Evolutionary conservation across 2,888 invertebrate genomes (phyloP), one percentile per base, ranked within the genome.

Genomic region (Pterostichus madidus): DNA sequence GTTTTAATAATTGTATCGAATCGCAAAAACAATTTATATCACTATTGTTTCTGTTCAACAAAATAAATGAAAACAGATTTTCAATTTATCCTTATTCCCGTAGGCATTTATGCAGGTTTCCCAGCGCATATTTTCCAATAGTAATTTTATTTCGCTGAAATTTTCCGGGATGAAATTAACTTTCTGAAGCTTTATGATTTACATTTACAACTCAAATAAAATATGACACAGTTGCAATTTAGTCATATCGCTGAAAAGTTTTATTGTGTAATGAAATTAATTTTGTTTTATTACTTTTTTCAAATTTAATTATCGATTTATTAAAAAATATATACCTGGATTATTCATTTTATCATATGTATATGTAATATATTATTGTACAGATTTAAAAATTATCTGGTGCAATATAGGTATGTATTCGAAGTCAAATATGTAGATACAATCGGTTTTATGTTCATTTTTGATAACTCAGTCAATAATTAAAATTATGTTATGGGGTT

Each of bases 71-170:
- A 71, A 71, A 7, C 68, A 13, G 68, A 71, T 71, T 39, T 64
- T 44, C 68, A 71, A 71, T 71, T 71, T 71, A 71, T 71, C 44
- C 44, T 39, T 71, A 44, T 71, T 71, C 68, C 68, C 68, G 68
- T 44, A 71, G 68, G 68, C 68, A 71, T 64, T 64, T 64, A 64
- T 64, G 64, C 64, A 64, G 64, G 32, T 64, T 64, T 64, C 35
- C 31, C 35, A 11, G 15, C 44, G 44, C 44, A 71, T 11, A 39
- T 44, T 71, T 71, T 71, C 24, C 68, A 71, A 39, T 44, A 44
- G 44, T 71, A 71, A 71, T 71, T 71, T 15, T 44, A 44, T 71
- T 71, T 35, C 13, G 35, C 64, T 64, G 64, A 64, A 64, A 35
- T 64, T 32, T 59, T 31, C 59, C 59, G 59, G 24, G 11, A 10